Conservation (phyloP, 2,113 vertebrate genomes). For the Lamprotornis superbus region DNA sequence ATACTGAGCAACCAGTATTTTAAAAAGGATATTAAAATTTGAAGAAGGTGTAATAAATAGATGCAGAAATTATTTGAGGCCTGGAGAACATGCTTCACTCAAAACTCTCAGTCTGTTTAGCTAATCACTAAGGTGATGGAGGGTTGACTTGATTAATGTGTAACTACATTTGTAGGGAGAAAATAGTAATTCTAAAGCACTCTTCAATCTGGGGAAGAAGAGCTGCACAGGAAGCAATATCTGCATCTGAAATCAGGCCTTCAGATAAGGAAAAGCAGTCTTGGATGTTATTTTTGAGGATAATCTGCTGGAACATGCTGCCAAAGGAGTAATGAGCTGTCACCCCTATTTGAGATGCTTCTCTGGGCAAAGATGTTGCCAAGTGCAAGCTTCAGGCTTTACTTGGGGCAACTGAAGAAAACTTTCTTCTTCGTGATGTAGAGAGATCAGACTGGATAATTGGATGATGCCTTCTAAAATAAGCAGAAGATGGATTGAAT, state of each 20-base stretch:
- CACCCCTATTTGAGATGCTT: neutral
- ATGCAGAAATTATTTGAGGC: neutral
- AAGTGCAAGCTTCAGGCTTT: neutral
- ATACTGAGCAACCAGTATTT: neutral
- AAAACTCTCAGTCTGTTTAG: slow-evolving; percentile 5
- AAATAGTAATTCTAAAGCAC: slow-evolving; percentile 11
- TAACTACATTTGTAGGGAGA: neutral
- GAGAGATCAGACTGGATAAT: neutral
- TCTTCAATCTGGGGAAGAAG: neutral
- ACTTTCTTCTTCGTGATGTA: neutral
- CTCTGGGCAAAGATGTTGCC: neutral
- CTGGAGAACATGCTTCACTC: slow-evolving; percentile 20
- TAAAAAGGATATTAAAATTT: neutral
- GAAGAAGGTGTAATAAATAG: slow-evolving; percentile 14
- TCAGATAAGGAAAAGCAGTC: neutral
- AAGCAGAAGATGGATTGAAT: neutral
- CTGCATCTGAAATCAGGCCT: neutral
- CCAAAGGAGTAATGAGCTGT: neutral
- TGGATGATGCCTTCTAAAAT: slow-evolving; percentile 1
- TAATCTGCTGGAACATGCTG: slow-evolving; percentile 8
- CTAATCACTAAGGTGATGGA: neutral
- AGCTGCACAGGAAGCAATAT: neutral
- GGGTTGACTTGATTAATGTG: slow-evolving; percentile 15
- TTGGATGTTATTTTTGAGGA: neutral
- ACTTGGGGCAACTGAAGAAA: neutral